Conservation (phyloP, 1,140 invertebrate genomes). For the Cydia strobilella region DNA sequence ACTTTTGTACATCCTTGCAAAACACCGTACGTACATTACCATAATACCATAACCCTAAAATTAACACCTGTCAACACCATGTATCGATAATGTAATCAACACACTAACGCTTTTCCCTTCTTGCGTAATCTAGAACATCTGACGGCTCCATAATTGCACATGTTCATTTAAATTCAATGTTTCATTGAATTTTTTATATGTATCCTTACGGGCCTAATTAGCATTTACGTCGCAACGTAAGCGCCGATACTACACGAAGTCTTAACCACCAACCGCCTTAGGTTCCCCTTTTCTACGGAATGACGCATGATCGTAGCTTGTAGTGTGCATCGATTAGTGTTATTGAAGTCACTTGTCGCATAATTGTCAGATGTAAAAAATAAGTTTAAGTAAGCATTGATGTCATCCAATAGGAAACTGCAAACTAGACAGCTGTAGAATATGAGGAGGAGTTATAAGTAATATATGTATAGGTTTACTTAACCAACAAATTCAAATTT, state of each 20-base stretch:
- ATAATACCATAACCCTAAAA: neutral
- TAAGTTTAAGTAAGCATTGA: too few relatives aligned
- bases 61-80: neutral
- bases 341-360: too few relatives aligned
- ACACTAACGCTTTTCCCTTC: neutral
- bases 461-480: too few relatives aligned
- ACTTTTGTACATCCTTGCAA: neutral
- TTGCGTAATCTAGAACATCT: conserved; percentile 16
- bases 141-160: neutral
- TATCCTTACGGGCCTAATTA: too few relatives aligned
- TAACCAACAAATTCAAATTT: too few relatives aligned
- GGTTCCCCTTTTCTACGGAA: neutral
- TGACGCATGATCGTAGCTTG: neutral
- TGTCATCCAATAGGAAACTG: too few relatives aligned
- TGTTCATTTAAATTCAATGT: neutral
- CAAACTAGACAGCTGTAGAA: too few relatives aligned
- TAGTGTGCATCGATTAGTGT: neutral
- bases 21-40: neutral
- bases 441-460: too few relatives aligned
- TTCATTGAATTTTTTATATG: neutral
- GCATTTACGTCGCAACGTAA: too few relatives aligned
- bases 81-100: neutral
- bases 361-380: too few relatives aligned
- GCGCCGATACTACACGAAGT: too few relatives aligned
- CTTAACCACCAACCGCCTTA: neutral